Percentiles rank a stretch among this genome's conserved stretches.
phyloP scores from a whole-genome alignment of 2,113 vertebrate species.

The Nothoprocta perdicaria region DNA sequence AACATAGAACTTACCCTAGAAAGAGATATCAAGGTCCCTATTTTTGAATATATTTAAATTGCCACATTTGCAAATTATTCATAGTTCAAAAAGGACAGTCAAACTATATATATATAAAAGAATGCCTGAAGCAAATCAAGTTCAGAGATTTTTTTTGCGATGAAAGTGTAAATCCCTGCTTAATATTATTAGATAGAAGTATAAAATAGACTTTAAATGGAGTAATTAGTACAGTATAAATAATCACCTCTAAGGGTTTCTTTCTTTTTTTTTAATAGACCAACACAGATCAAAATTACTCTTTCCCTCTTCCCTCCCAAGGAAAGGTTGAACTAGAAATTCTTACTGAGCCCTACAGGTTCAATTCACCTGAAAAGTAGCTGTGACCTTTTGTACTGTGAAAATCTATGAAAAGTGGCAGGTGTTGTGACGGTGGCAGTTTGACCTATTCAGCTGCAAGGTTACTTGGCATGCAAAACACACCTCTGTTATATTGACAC shows the following conservation, averaged over 20 bases:
- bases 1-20: neutral
- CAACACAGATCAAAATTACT: neutral
- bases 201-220: neutral
- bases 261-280: neutral
- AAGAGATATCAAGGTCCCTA: neutral
- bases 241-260: neutral
- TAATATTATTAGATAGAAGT: neutral
- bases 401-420: neutral
- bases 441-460: constrained; percentile 13
- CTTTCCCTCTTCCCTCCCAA: neutral
- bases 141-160: constrained; percentile 15
- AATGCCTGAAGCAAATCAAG: constrained; percentile 9
- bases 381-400: constrained; percentile 13
- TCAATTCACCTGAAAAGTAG: constrained; percentile 35
- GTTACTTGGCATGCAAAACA: constrained; percentile 33
- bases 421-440: neutral
- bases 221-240: constrained; percentile 26
- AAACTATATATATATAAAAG: neutral
- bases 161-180: neutral
- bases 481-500: neutral
- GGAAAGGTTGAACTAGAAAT: constrained; percentile 23
- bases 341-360: neutral
- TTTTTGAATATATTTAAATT: neutral
- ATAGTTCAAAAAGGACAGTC: neutral
- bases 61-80: neutral